Evolutionary conservation across 2,797 vertebrate genomes (phyloP).

Genomic region (Hoplostethus mediterraneus): DNA sequence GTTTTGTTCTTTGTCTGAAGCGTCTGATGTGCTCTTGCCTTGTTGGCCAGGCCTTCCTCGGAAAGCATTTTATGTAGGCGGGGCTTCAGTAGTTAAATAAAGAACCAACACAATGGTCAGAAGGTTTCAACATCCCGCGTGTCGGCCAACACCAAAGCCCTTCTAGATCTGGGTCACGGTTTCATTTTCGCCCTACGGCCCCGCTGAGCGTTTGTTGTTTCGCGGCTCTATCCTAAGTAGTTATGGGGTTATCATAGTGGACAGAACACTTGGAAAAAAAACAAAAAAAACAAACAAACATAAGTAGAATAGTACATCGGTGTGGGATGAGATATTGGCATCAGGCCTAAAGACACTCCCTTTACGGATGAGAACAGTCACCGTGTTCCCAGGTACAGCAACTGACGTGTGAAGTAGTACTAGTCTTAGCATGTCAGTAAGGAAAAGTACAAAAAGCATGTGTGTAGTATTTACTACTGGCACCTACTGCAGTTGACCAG

Average conservation of each 20-base stretch:
- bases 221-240: constrained; percentile 19
- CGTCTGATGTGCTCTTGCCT: constrained; percentile 2
- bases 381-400: neutral
- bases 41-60: neutral
- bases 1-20: neutral
- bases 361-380: neutral
- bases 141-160: neutral
- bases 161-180: constrained; percentile 13
- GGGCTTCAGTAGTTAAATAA: constrained; percentile 33
- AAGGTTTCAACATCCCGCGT: neutral
- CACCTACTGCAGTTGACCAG: neutral
- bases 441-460: neutral
- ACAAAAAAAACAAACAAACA: constrained; percentile 12
- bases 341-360: neutral
- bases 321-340: constrained; percentile 10
- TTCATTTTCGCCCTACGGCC: constrained; percentile 11
- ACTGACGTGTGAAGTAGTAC: neutral
- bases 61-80: constrained; percentile 21
- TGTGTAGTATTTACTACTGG: neutral
- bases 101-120: constrained; percentile 32
- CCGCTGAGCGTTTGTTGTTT: constrained; percentile 13
- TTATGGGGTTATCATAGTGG: constrained; percentile 3
- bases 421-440: neutral
- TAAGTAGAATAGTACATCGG: neutral
- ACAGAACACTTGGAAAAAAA: constrained; percentile 1